Evolutionary conservation across 2,888 invertebrate genomes (phyloP), one percentile per base, ranked within the genome.

Genomic region (Choreutis nemorana): DNA sequence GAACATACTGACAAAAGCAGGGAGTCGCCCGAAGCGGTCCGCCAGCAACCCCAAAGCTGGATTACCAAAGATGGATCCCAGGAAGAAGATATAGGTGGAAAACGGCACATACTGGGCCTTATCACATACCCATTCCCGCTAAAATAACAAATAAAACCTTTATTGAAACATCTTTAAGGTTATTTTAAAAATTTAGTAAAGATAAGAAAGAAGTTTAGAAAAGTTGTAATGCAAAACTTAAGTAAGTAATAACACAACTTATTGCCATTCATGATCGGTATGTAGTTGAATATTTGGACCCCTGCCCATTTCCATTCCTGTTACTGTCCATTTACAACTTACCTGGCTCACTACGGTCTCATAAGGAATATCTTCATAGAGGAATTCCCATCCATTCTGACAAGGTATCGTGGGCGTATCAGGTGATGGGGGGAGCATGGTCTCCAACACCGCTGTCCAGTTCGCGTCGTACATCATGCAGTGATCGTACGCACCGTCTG

Each of bases 91-190:
- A 3, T 55, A 45, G 35, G 61, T 59, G 1, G 59, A 45, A 28
- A 53, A 44, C 1, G 64, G 60, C 8, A 50, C 60, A 25, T 48
- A 40, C 16, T 52, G 42, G 2, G 60, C 45, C 12, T 43, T 45
- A 3, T 52, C 57, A 32, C 64, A 65, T 16, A 65, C 58, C 65
- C 64, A 65, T 30, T 50, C 59, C 12, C 64, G 47, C 65, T 65
- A 41, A 10, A 50, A 49, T n/a, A n/a, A n/a, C n/a, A n/a, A n/a
- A n/a, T n/a, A n/a, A 34, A 8, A 14, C 8, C n/a, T n/a, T n/a
- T n/a, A n/a, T n/a, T n/a, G n/a, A n/a, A n/a, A n/a, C n/a, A n/a
- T n/a, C n/a, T n/a, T n/a, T n/a, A n/a, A n/a, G n/a, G n/a, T n/a
- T n/a, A n/a, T n/a, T n/a, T n/a, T n/a, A n/a, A n/a, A n/a, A n/a